A percentile compares a stretch with the other conserved stretches of the same genome.
Evolutionary conservation across 1,140 invertebrate species (phyloP).

Genomic region (Copidosoma floridanum): DNA sequence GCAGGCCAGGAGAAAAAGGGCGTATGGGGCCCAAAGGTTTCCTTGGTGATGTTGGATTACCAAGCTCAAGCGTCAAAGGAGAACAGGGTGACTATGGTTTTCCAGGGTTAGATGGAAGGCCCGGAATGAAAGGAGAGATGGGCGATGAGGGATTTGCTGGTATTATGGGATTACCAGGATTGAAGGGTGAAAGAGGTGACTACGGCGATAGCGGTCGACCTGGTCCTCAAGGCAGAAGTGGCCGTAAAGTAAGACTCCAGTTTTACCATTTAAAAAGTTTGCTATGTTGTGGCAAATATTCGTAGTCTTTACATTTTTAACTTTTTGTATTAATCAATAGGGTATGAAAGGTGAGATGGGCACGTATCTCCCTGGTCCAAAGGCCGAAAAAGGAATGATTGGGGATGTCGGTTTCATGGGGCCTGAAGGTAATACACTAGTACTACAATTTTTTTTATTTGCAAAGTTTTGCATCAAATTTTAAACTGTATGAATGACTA

Average conservation of each 20-base stretch:
- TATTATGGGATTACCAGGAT: conserved; percentile 39
- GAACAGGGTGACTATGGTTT: conserved; percentile 53
- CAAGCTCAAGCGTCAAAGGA: conserved; percentile 53
- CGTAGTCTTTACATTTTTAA: conserved; percentile 3
- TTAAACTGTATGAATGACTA: no score
- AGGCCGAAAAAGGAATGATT: conserved; percentile 47
- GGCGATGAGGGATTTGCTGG: conserved; percentile 42
- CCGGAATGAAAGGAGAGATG: conserved; percentile 49
- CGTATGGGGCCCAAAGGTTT: conserved; percentile 57
- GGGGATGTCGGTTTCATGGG: conserved; percentile 53
- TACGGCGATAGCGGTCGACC: conserved; percentile 55
- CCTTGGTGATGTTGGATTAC: conserved; percentile 41
- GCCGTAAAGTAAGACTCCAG: conserved; percentile 40
- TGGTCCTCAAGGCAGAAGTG: conserved; percentile 53
- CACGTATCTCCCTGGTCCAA: conserved; percentile 36
- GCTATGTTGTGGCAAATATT: no score
- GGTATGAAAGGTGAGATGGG: conserved; percentile 59
- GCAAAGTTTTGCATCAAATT: no score
- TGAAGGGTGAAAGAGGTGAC: conserved; percentile 56
- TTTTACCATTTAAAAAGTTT: neutral
- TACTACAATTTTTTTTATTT: neutral
- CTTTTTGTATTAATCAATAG: conserved; percentile 5
- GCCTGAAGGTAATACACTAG: conserved; percentile 37
- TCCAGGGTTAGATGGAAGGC: conserved; percentile 47
- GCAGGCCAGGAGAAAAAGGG: conserved; percentile 54